Conservation (phyloP, 2,888 invertebrate species). For the Meloe dianella region DNA sequence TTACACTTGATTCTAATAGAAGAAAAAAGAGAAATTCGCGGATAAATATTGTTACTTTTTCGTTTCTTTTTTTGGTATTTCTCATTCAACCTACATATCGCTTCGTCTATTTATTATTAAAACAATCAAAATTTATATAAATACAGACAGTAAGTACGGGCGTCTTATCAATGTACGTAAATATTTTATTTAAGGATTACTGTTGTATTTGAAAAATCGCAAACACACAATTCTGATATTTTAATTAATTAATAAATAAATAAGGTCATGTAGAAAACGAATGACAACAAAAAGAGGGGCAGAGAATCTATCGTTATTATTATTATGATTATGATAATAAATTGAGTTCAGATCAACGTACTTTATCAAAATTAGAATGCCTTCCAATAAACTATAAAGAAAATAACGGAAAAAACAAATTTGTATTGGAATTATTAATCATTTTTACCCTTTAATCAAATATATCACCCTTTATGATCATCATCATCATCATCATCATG, state of each 20-base stretch:
- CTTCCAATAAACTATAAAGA: not conserved
- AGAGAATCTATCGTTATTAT: constrained; percentile 19
- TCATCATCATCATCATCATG: too few relatives aligned
- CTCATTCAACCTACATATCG: not conserved
- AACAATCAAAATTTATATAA: constrained; percentile 1
- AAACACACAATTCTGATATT: not conserved
- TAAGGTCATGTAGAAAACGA: constrained; percentile 20
- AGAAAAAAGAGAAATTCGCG: not conserved
- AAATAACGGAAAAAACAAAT: not conserved
- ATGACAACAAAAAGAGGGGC: constrained; percentile 18
- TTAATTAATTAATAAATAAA: constrained; percentile 19
- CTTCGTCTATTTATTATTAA: too few relatives aligned
- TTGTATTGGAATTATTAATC: not conserved
- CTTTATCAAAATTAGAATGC: constrained; percentile 27
- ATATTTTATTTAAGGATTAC: not conserved
- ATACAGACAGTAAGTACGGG: constrained; percentile 14
- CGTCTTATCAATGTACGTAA: not conserved
- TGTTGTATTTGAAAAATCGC: not conserved
- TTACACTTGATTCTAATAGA: not conserved
- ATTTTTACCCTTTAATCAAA: not conserved
- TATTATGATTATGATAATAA: constrained; percentile 20
- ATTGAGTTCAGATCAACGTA: constrained; percentile 29
- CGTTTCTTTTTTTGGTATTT: not conserved
- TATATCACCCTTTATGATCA: not conserved
- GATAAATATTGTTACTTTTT: too few relatives aligned